Conservation (phyloP, 2,113 vertebrate species). For the Syngnathus typhle region DNA sequence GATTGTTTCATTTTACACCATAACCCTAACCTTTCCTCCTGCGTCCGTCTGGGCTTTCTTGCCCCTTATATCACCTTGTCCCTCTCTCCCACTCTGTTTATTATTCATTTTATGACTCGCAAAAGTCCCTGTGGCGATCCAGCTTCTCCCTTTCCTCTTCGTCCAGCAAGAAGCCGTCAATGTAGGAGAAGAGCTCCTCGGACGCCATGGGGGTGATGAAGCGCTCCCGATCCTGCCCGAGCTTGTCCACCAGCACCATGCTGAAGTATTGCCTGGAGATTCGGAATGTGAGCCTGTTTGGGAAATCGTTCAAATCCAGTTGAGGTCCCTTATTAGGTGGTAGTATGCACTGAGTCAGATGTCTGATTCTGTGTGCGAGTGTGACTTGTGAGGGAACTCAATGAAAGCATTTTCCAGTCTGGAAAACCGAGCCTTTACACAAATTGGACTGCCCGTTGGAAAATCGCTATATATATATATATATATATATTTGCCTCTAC, state of each 20-base stretch:
- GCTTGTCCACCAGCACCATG: constrained; percentile 85
- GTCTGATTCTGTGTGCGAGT: constrained; percentile 5
- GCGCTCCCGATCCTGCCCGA: constrained; percentile 82
- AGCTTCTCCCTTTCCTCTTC: constrained; percentile 72
- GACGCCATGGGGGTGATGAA: constrained; percentile 78
- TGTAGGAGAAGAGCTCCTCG: constrained; percentile 83
- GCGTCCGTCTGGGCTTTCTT: background rate
- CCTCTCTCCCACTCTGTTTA: background rate
- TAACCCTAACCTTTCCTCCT: background rate
- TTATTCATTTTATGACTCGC: constrained; percentile 53
- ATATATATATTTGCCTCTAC: background rate
- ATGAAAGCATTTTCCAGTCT: constrained; percentile 37
- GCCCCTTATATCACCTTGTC: background rate
- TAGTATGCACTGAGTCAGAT: background rate
- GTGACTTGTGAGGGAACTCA: background rate
- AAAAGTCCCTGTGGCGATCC: constrained; percentile 70
- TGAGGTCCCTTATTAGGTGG: background rate
- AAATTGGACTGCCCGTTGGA: constrained; percentile 22
- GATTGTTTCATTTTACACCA: background rate
- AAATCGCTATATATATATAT: constrained; percentile 9
- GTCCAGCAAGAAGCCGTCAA: constrained; percentile 82
- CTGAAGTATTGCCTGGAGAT: constrained; percentile 85
- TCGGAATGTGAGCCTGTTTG: constrained; percentile 77
- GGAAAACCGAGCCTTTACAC: constrained; percentile 47
- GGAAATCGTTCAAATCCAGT: background rate